Base-by-base conservation (phyloP, 2,797 vertebrate genomes). In the Brachyalestes nurse region DNA sequence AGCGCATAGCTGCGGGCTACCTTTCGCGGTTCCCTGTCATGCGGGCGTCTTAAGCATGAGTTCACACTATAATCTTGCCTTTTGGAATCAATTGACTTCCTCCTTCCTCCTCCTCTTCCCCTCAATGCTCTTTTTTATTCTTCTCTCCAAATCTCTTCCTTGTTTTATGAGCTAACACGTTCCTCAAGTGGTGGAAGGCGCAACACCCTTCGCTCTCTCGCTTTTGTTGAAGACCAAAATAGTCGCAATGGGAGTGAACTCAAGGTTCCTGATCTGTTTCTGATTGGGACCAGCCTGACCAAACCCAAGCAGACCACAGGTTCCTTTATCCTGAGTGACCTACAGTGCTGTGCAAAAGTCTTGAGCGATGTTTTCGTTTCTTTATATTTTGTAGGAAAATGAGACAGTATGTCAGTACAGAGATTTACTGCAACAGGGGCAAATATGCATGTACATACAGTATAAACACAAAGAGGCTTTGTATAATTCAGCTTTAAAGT, bases 81-180 rank as follows among this genome's bases (percentile, higher is more conserved):
- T 75, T 89, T 85, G 84, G 86, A 89, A 87, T 89, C 89, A 85
- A 84, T 88, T 87, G 87, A 89, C 87, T 89, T 78, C 51, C 82
- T 87, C 34, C 34, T 34, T 34, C 34, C 34, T 21, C 67, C 72
- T 72, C 38, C 58, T 70, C 65, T 70, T 77, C 78, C 79, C 75
- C 85, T 89, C 82, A 71, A 65, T 87, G 84, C 86, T 71, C 79
- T 83, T 84, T 88, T 78, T 77, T 12, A 9, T 69, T 45, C 14
- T 42, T 77, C 76, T 86, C 74, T 71, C 79, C 88, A 80, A 85
- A 85, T 83, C 80, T 82, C 78, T 87, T 86, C 53, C 12, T 21
- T 61, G 60, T 72, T 84, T 86, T 69, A 64, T 76, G 77, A 84
- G 88, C 83, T 79, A 87, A 79, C 65, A 55, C 83, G 78, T 88